Percentiles rank a stretch among this genome's conserved stretches.
Evolutionary conservation across 2,888 invertebrate species (phyloP).

Genomic region (Miltochrista miniata): DNA sequence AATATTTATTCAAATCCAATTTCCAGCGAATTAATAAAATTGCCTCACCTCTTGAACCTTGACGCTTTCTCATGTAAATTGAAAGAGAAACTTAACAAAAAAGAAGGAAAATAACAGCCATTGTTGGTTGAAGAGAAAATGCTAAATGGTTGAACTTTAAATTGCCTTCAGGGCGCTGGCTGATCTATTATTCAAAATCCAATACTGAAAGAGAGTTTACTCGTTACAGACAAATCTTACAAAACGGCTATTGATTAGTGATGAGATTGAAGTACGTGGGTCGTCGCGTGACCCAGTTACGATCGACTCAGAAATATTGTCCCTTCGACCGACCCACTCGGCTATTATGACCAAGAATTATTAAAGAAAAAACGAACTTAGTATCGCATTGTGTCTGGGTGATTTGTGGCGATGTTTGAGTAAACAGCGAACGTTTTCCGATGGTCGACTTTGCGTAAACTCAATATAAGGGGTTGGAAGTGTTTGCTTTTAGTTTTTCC

Average conservation of each 20-base stretch:
- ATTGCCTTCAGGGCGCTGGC: slow-evolving; percentile 25
- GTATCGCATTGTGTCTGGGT: slow-evolving; percentile 13
- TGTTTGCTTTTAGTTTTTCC: neutral
- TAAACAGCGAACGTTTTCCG: slow-evolving; percentile 15
- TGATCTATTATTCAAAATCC: slow-evolving; percentile 21
- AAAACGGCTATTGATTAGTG: slow-evolving; percentile 37
- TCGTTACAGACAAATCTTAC: slow-evolving; percentile 20
- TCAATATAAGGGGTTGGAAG: slow-evolving; percentile 9
- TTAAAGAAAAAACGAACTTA: slow-evolving; percentile 15
- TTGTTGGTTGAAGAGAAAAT: slow-evolving; percentile 15
- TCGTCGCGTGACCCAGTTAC: slow-evolving; percentile 41
- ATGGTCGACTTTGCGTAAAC: slow-evolving; percentile 19
- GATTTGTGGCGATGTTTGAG: slow-evolving; percentile 19
- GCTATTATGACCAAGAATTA: slow-evolving; percentile 19
- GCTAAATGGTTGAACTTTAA: slow-evolving; percentile 30
- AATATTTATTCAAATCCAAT: neutral
- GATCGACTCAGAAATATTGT: slow-evolving; percentile 30
- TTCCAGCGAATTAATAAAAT: neutral
- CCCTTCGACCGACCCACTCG: slow-evolving; percentile 17
- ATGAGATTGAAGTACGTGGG: slow-evolving; percentile 37
- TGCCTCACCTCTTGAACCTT: neutral
- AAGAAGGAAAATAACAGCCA: slow-evolving; percentile 3
- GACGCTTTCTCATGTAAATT: slow-evolving; percentile 4
- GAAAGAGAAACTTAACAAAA: neutral
- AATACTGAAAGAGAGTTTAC: slow-evolving; percentile 19